Evolutionary conservation across 2,113 vertebrate genomes (phyloP).

Genomic region (Theropithecus gelada): DNA sequence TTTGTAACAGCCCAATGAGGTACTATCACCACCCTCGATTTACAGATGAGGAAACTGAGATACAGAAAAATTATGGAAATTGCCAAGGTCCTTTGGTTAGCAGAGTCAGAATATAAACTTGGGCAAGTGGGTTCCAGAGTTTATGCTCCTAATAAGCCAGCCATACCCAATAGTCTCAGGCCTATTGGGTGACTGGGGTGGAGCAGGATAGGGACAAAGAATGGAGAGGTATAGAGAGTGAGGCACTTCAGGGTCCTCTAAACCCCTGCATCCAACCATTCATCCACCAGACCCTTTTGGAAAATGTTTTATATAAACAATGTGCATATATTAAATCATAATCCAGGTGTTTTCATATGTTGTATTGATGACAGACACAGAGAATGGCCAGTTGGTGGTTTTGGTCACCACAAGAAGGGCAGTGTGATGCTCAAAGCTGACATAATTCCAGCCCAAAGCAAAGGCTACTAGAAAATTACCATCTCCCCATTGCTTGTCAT

Average conservation of each 20-base stretch:
- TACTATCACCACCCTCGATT: neutral
- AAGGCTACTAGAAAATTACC: neutral
- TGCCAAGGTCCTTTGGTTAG: neutral
- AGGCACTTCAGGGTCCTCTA: neutral
- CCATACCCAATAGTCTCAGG: neutral
- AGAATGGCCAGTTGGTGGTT: neutral
- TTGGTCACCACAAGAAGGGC: neutral
- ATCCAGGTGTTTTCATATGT: neutral
- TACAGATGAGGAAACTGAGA: neutral
- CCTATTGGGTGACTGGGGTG: neutral
- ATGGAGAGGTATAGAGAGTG: fast-evolving
- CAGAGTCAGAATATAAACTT: neutral
- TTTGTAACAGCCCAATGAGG: fast-evolving
- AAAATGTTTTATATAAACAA: neutral
- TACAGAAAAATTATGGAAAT: neutral
- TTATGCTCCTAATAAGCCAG: neutral
- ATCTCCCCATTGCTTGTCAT: fast-evolving
- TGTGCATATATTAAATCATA: neutral
- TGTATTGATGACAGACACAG: neutral
- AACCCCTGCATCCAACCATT: neutral
- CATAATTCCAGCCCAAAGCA: neutral
- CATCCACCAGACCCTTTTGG: neutral
- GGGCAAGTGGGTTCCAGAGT: neutral
- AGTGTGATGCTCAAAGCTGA: neutral
- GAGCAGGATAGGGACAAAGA: neutral